A percentile compares a stretch with the other conserved stretches of the same genome.
Evolutionary conservation across 2,113 vertebrate species (phyloP).

Genomic region (Arenaria interpres): DNA sequence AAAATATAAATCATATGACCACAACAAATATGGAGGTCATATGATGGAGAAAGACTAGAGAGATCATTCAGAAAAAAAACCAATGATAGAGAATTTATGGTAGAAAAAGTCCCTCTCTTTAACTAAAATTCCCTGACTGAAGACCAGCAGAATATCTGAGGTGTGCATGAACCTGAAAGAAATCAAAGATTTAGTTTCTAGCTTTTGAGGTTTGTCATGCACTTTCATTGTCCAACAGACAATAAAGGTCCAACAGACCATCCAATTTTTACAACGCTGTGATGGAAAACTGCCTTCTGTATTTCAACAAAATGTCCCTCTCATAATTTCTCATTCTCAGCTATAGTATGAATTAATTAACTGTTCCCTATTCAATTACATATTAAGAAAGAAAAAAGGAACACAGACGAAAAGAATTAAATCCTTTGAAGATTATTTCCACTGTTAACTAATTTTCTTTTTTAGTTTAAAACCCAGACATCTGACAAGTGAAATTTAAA

Average conservation of each 20-base stretch:
- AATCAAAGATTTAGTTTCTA: neutral
- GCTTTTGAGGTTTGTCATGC: neutral
- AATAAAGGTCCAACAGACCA: neutral
- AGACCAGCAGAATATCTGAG: neutral
- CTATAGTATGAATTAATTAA: neutral
- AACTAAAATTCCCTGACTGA: neutral
- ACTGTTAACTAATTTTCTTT: neutral
- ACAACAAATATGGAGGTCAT: neutral
- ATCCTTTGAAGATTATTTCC: conserved; percentile 20
- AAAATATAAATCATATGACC: no score
- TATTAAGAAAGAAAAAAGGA: neutral
- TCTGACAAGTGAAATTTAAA: conserved; percentile 21
- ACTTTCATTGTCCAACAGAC: neutral
- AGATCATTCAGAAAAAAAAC: neutral
- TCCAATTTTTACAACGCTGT: neutral
- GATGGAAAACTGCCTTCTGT: neutral
- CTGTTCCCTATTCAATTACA: neutral
- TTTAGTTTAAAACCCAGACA: neutral
- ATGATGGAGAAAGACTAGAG: neutral
- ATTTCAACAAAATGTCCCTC: neutral
- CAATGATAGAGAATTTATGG: neutral
- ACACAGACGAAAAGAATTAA: neutral
- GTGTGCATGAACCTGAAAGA: neutral
- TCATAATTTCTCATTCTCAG: neutral
- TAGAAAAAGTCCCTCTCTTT: neutral